A percentile compares a stretch with the other conserved stretches of the same genome.
These are phyloP conservation scores for Eupithecia subumbrata DNA, from an alignment of 2,888 invertebrate genomes.

Conservation along the genomic window DNA sequence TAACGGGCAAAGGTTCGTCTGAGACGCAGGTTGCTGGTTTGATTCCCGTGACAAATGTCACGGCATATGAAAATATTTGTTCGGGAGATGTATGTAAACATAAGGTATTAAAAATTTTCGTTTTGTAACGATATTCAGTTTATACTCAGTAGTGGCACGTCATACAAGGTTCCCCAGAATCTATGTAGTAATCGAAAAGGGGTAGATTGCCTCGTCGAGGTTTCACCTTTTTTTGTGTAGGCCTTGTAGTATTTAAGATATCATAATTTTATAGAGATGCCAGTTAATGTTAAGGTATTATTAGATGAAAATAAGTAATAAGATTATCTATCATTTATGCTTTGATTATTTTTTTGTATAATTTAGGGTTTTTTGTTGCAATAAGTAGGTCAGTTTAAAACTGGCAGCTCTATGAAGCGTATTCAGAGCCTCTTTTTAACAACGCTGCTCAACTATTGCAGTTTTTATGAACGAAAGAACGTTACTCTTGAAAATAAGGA, in stretches of 20 bases:
- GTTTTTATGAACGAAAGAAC: not conserved
- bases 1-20: not conserved
- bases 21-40: not conserved
- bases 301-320: too few species aligned
- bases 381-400: slow-evolving; percentile 29
- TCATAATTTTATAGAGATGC: too few species aligned
- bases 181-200: not conserved
- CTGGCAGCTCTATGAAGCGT: slow-evolving; percentile 11
- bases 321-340: not conserved
- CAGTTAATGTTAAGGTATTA: too few species aligned
- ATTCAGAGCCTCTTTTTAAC: not conserved
- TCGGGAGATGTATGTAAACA: not conserved
- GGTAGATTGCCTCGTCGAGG: not conserved
- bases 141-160: not conserved
- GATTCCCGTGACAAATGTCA: not conserved
- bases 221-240: not conserved
- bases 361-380: not conserved
- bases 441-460: not conserved
- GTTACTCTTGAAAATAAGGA: not conserved
- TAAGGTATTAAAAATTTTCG: not conserved
- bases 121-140: not conserved
- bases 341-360: not conserved
- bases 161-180: not conserved
- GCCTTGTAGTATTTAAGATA: not conserved
- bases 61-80: not conserved